Evolutionary conservation across 2,888 invertebrate genomes (phyloP).

Genomic region (Polyommatus iphigenia): DNA sequence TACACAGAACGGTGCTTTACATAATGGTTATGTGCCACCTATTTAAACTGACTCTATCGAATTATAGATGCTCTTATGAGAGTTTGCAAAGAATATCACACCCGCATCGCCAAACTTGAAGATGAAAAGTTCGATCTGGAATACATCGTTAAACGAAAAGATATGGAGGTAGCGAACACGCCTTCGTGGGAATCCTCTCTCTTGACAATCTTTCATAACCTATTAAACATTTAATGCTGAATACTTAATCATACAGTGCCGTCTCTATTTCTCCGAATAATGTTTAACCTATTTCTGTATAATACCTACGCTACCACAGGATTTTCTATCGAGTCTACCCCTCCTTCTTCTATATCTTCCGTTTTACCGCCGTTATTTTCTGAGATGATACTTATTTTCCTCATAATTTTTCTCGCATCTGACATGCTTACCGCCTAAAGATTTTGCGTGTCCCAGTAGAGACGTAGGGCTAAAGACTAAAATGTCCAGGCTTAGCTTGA

Average conservation of each 20-base stretch:
- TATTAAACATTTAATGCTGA: slow-evolving; percentile 67
- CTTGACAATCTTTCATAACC: slow-evolving; percentile 72
- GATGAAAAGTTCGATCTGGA: slow-evolving; percentile 99
- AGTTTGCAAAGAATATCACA: slow-evolving; percentile 91
- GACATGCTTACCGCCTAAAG: slow-evolving; percentile 61
- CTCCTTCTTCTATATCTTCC: slow-evolving; percentile 63
- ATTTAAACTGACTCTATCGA: slow-evolving; percentile 62
- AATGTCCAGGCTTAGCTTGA: slow-evolving; percentile 41
- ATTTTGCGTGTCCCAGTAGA: slow-evolving; percentile 46
- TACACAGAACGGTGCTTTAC: slow-evolving; percentile 51
- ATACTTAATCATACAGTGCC: slow-evolving; percentile 67
- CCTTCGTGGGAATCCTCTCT: slow-evolving; percentile 59
- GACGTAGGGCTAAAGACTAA: slow-evolving; percentile 42
- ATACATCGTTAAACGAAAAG: slow-evolving; percentile 98
- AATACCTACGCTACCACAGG: slow-evolving; percentile 53
- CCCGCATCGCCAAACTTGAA: slow-evolving; percentile 93
- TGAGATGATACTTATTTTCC: slow-evolving; percentile 61
- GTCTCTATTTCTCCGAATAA: slow-evolving; percentile 58
- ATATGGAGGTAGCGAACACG: slow-evolving; percentile 93
- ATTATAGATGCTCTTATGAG: slow-evolving; percentile 88
- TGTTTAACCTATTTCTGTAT: slow-evolving; percentile 62
- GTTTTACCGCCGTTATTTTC: slow-evolving; percentile 60
- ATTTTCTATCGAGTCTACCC: slow-evolving; percentile 48
- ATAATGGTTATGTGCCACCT: slow-evolving; percentile 46
- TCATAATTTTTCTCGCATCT: slow-evolving; percentile 63